phyloP scores from a whole-genome alignment of 1,140 invertebrate genomes.

The Scylla paramamosain region DNA sequence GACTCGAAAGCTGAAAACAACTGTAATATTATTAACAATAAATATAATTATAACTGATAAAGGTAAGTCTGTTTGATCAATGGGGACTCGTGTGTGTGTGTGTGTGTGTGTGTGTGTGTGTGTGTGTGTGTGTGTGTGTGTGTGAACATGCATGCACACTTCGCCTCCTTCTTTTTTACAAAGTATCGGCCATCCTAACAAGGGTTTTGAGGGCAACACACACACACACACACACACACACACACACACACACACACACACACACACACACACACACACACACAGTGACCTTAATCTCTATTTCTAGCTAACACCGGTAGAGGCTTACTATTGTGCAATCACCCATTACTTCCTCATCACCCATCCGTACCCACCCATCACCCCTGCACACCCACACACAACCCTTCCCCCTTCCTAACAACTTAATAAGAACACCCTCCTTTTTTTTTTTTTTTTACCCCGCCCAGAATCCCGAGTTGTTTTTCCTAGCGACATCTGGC shows the following conservation, averaged over 20 bases:
- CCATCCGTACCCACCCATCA: not conserved
- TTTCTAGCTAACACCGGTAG: not conserved
- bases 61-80: too few relatives aligned
- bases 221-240: constrained; percentile 39
- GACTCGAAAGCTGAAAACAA: too few relatives aligned
- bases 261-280: not conserved
- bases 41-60: too few relatives aligned
- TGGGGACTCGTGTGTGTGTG: too few relatives aligned
- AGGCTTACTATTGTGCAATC: not conserved
- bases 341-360: not conserved
- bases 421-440: too few relatives aligned
- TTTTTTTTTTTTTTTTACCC: not conserved
- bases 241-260: constrained; percentile 49
- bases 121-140: not conserved
- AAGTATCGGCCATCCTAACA: not conserved
- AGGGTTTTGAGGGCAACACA: not conserved
- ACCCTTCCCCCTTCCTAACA: too few relatives aligned
- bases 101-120: too few relatives aligned
- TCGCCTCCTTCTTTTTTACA: not conserved
- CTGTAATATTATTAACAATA: too few relatives aligned
- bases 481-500: not conserved
- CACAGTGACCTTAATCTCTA: not conserved
- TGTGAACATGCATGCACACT: not conserved
- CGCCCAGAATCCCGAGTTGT: too few relatives aligned
- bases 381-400: not conserved